These are phyloP conservation scores for Gallirallus australis DNA, from an alignment of 2,797 vertebrate genomes.

Conservation along the genomic window DNA sequence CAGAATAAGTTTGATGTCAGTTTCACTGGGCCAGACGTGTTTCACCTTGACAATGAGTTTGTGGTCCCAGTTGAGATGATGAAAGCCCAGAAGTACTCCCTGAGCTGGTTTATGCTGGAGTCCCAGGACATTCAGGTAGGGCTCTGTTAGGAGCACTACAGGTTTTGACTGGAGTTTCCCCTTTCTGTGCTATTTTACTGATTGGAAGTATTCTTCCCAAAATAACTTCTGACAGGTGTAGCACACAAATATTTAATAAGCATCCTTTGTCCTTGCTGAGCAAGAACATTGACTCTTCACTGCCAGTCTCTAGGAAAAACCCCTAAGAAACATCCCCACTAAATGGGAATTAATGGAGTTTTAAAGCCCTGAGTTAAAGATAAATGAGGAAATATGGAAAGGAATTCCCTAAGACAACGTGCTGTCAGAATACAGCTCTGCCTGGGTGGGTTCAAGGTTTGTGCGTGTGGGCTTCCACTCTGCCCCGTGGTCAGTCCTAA, in stretches of 20 bases:
- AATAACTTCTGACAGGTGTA: neutral
- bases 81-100: constrained; percentile 86
- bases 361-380: neutral
- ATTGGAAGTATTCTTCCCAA: neutral
- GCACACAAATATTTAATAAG: neutral
- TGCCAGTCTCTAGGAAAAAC: neutral
- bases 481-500: neutral
- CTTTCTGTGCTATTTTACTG: neutral
- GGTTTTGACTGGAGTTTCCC: neutral
- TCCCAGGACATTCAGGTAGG: constrained; percentile 89
- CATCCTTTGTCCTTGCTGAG: neutral
- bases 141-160: neutral
- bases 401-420: neutral
- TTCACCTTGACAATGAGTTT: constrained; percentile 85
- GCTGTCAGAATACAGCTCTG: neutral
- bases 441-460: neutral
- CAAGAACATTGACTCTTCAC: neutral
- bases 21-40: constrained; percentile 85
- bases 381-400: neutral
- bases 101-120: constrained; percentile 85
- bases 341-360: neutral
- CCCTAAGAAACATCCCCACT: neutral
- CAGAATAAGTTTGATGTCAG: constrained; percentile 87
- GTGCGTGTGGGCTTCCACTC: neutral
- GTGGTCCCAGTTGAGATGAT: constrained; percentile 92